Percentiles rank a stretch among this genome's conserved stretches.
Conservation (phyloP, 2,888 invertebrate species). For the Imbricaverruca yamaguchii region DNA sequence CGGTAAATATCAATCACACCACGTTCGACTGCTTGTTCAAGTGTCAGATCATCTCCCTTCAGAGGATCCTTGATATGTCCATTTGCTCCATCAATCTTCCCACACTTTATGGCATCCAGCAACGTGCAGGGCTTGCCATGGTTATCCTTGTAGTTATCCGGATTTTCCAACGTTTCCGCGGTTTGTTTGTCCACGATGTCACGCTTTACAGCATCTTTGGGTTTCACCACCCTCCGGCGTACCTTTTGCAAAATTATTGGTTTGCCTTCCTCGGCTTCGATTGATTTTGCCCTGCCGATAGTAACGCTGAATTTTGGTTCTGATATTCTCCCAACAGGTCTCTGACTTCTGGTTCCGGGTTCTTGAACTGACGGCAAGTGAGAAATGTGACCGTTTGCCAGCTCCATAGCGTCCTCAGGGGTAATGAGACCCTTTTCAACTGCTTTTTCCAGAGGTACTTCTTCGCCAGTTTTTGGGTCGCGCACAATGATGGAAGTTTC, state of each 20-base stretch:
- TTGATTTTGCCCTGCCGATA: constrained; percentile 53
- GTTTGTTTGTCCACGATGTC: constrained; percentile 79
- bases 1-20: constrained; percentile 68
- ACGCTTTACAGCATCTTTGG: constrained; percentile 64
- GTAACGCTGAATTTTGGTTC: constrained; percentile 61
- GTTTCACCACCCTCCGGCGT: constrained; percentile 58
- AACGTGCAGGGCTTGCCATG: constrained; percentile 54
- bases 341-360: background rate
- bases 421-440: constrained; percentile 43
- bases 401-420: constrained; percentile 46
- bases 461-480: constrained; percentile 33
- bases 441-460: constrained; percentile 44
- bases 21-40: constrained; percentile 73
- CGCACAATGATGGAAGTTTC: constrained; percentile 33
- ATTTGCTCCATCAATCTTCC: constrained; percentile 60
- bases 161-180: constrained; percentile 52
- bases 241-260: constrained; percentile 67
- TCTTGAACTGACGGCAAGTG: constrained; percentile 34
- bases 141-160: constrained; percentile 26
- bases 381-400: constrained; percentile 38
- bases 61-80: constrained; percentile 78
- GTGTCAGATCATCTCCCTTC: constrained; percentile 66
- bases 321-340: constrained; percentile 39
- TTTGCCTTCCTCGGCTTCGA: constrained; percentile 55
- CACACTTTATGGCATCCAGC: constrained; percentile 63